phyloP scores from a whole-genome alignment of 2,888 invertebrate species.

The Drosophila niveifrons region DNA sequence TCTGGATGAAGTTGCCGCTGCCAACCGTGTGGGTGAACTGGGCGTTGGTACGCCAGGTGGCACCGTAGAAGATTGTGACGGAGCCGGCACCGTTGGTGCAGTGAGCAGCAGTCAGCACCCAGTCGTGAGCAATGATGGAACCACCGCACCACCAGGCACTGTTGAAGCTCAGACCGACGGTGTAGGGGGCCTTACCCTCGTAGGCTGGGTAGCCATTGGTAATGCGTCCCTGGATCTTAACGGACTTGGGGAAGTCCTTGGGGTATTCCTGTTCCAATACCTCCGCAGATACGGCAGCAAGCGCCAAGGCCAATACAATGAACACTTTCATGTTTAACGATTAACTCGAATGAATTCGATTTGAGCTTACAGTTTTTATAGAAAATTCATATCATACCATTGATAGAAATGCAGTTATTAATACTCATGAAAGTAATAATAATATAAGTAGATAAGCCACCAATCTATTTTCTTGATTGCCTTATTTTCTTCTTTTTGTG shows the following conservation, averaged over 20 bases:
- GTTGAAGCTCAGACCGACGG: constrained; percentile 72
- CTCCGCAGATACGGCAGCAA: constrained; percentile 47
- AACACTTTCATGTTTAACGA: constrained; percentile 53
- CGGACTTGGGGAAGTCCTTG: constrained; percentile 4
- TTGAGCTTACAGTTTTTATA: constrained; percentile 16
- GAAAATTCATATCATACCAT: not conserved
- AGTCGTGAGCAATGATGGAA: constrained; percentile 71
- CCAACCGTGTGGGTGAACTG: constrained; percentile 60
- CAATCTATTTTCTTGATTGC: not conserved
- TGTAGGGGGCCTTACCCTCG: constrained; percentile 75
- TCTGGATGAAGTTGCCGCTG: constrained; percentile 65
- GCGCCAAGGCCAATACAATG: constrained; percentile 46
- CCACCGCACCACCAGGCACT: constrained; percentile 78
- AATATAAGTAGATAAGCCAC: not conserved
- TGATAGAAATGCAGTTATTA: not conserved
- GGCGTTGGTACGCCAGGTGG: constrained; percentile 67
- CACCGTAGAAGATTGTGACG: constrained; percentile 74
- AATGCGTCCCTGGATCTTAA: constrained; percentile 10
- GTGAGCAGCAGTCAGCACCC: constrained; percentile 81
- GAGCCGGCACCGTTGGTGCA: constrained; percentile 63
- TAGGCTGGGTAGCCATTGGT: constrained; percentile 74
- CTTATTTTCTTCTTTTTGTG: not conserved
- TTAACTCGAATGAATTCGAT: constrained; percentile 1
- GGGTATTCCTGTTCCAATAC: constrained; percentile 26
- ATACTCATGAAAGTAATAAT: not conserved